Percentiles rank a stretch among this genome's conserved stretches.
Evolutionary conservation across 2,113 vertebrate species (phyloP).

Genomic region (Bos taurus): ARS-UCD2.0 NC_037335.1:33764501-33765000

Average conservation of each 20-base stretch:
- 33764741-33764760: neutral
- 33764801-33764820: neutral
- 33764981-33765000: neutral
- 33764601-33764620: neutral
- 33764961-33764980: neutral
- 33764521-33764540: neutral
- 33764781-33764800: neutral
- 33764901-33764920: neutral
- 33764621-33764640: neutral
- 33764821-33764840: neutral
- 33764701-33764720: neutral
- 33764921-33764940: neutral
- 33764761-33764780: neutral
- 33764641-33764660: neutral
- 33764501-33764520: neutral
- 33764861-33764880: neutral
- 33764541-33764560: neutral
- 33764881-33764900: neutral
- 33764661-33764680: neutral
- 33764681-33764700: neutral
- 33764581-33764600: neutral
- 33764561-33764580: neutral
- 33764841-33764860: neutral
- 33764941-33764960: neutral
- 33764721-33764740: neutral